Percentiles rank a stretch among this genome's conserved stretches.
These are phyloP conservation scores for Philypnodon macrostomus DNA, from an alignment of 2,797 vertebrate species.

Conservation along the genomic window DNA sequence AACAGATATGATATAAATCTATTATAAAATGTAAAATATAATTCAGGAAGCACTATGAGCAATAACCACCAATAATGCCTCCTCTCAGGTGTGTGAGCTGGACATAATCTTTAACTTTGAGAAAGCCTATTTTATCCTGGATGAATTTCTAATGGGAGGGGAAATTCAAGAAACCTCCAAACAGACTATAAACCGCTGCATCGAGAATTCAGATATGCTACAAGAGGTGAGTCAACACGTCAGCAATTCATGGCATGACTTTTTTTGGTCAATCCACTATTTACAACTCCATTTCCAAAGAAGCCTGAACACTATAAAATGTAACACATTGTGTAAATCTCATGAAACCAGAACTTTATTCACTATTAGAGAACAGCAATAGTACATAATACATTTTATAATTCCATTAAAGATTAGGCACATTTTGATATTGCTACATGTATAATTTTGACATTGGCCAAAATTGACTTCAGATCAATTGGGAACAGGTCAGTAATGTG, in stretches of 20 bases:
- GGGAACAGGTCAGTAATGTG: too few species aligned
- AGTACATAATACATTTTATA: too few species aligned
- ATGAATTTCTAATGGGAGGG: conserved; percentile 95
- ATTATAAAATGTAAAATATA: background rate
- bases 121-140: conserved; percentile 98
- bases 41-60: background rate
- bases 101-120: conserved; percentile 99
- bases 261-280: too few species aligned
- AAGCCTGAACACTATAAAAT: background rate
- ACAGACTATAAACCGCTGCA: conserved; percentile 84
- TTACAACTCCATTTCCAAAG: background rate
- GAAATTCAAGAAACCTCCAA: conserved; percentile 98
- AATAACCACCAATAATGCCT: conserved; percentile 4
- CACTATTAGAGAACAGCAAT: too few species aligned
- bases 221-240: conserved; percentile 87
- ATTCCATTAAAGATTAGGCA: too few species aligned
- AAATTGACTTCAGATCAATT: too few species aligned
- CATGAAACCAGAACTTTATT: too few species aligned
- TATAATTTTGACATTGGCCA: too few species aligned
- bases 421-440: too few species aligned
- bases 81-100: conserved; percentile 90
- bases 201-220: conserved; percentile 94
- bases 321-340: too few species aligned
- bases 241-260: conserved; percentile 5
- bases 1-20: background rate